Percentiles rank a stretch among this genome's conserved stretches.
phyloP scores from a whole-genome alignment of 2,888 invertebrate species.

The Tridacna gigas region DNA sequence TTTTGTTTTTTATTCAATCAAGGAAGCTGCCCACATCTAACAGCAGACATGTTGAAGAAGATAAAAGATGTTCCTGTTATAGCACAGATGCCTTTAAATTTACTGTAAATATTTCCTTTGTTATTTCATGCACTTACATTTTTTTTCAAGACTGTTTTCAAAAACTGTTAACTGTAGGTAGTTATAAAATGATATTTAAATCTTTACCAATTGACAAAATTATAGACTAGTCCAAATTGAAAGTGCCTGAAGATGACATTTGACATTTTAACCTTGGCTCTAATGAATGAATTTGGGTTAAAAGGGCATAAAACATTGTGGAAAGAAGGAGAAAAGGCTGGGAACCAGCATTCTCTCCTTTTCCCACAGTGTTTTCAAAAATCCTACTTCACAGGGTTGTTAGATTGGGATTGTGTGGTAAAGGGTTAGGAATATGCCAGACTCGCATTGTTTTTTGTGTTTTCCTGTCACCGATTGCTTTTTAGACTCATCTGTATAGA shows the following conservation, averaged over 20 bases:
- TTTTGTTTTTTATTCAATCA: constrained; percentile 13
- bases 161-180: too few relatives aligned
- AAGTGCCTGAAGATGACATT: too few relatives aligned
- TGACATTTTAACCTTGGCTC: too few relatives aligned
- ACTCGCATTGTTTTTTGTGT: neutral
- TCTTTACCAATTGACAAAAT: too few relatives aligned
- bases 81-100: constrained; percentile 89
- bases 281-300: too few relatives aligned
- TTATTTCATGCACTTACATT: too few relatives aligned
- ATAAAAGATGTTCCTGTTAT: constrained; percentile 86
- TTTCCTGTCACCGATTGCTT: neutral
- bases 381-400: neutral
- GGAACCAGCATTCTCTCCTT: neutral
- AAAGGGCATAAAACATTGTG: neutral
- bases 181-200: too few relatives aligned
- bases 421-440: neutral
- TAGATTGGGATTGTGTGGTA: neutral
- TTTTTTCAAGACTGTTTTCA: too few relatives aligned
- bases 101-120: constrained; percentile 66
- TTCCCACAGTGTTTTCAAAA: neutral
- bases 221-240: too few relatives aligned
- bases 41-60: constrained; percentile 79
- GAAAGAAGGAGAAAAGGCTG: neutral
- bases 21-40: constrained; percentile 93
- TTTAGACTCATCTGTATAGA: too few relatives aligned